phyloP scores from a whole-genome alignment of 2,113 vertebrate genomes.

The Rattus norvegicus region DNA sequence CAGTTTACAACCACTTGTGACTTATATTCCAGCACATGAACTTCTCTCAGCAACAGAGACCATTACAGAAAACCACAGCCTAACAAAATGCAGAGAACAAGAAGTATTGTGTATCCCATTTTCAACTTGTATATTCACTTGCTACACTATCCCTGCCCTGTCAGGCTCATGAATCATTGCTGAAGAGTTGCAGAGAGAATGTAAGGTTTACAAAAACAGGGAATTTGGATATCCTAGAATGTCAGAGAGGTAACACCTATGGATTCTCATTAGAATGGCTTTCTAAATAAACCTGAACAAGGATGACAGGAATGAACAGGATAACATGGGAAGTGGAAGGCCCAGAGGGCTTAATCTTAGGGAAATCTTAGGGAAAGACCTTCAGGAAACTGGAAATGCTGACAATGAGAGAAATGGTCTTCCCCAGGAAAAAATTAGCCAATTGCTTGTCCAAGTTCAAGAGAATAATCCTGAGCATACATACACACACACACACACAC shows the following conservation, averaged over 20 bases:
- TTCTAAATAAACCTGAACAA: background rate
- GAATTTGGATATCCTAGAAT: background rate
- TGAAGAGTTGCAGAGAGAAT: background rate
- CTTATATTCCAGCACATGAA: background rate
- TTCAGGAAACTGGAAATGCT: background rate
- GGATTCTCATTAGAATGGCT: background rate
- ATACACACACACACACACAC: background rate
- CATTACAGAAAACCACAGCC: background rate
- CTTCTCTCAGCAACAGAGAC: background rate
- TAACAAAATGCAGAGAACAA: background rate
- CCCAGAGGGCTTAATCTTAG: too few relatives aligned
- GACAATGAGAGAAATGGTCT: background rate
- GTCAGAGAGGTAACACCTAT: too few relatives aligned
- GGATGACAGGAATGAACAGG: background rate
- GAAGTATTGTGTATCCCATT: background rate
- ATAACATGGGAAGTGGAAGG: fast-evolving
- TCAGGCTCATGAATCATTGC: background rate
- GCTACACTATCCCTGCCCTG: background rate
- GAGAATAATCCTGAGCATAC: background rate
- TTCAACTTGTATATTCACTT: background rate
- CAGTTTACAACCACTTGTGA: background rate
- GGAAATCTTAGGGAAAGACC: background rate
- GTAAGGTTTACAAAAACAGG: background rate
- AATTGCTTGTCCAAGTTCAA: background rate
- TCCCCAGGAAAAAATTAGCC: background rate